phyloP scores from a whole-genome alignment of 2,797 vertebrate genomes.

The Threskiornis aethiopicus region DNA sequence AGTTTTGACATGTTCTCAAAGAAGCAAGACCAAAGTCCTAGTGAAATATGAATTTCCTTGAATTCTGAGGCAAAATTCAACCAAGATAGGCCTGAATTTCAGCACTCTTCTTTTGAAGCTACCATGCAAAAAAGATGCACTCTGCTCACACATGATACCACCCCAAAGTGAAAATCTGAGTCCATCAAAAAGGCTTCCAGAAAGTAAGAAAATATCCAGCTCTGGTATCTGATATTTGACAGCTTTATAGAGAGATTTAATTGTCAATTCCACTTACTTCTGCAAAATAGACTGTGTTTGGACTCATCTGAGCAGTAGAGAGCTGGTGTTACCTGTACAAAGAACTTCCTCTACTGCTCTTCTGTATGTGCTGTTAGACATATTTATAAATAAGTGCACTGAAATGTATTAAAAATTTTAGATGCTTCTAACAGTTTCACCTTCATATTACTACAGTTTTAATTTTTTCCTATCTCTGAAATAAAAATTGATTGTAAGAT shows the following conservation, averaged over 20 bases:
- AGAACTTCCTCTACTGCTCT: neutral
- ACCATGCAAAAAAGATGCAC: neutral
- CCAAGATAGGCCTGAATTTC: neutral
- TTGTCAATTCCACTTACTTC: neutral
- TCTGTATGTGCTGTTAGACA: neutral
- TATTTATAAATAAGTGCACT: neutral
- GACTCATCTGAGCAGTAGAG: neutral
- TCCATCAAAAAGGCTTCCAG: neutral
- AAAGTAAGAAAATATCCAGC: neutral
- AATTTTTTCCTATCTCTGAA: neutral
- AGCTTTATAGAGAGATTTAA: neutral
- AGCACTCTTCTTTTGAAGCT: neutral
- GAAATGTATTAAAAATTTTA: neutral
- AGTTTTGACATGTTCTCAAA: neutral
- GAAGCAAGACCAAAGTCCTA: neutral
- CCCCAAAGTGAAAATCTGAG: neutral
- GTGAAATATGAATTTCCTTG: neutral
- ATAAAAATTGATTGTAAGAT: neutral
- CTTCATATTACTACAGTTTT: neutral
- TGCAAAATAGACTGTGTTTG: neutral
- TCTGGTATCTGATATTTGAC: neutral
- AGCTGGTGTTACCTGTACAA: neutral
- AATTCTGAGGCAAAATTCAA: neutral
- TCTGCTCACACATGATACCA: fast-evolving
- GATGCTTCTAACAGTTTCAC: neutral